Evolutionary conservation across 2,113 vertebrate species (phyloP).

Genomic region (Urocolius indicus): DNA sequence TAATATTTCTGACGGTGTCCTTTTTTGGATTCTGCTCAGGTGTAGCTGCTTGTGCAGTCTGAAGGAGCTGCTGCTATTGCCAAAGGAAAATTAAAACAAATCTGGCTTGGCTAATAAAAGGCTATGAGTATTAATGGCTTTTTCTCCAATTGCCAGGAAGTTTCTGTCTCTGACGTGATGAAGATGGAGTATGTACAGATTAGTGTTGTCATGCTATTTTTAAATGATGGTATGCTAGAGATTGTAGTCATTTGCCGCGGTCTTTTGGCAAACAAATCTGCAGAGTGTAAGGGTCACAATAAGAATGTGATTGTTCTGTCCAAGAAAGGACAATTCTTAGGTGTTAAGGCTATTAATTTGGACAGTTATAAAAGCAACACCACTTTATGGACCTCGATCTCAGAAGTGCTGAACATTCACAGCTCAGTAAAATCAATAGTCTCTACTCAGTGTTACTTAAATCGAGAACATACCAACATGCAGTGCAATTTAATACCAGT

Average conservation of each 20-base stretch:
- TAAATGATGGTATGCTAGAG: conserved; percentile 3
- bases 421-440: conserved; percentile 48
- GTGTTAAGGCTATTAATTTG: background rate
- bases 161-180: conserved; percentile 52
- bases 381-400: background rate
- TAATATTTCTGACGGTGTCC: conserved; percentile 5
- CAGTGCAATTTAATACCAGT: background rate
- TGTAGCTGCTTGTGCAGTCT: conserved; percentile 51
- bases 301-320: background rate
- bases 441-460: background rate
- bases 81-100: conserved; percentile 77
- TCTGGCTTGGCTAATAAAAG: conserved; percentile 66
- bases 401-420: conserved; percentile 41
- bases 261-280: conserved; percentile 9
- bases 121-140: conserved; percentile 65
- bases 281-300: background rate
- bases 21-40: conserved; percentile 68
- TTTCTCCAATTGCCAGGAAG: conserved; percentile 65
- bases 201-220: conserved; percentile 7
- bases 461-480: background rate
- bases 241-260: background rate
- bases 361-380: conserved; percentile 25
- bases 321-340: conserved; percentile 16
- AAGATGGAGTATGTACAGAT: conserved; percentile 33
- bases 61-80: conserved; percentile 52